Conservation (phyloP, 2,113 vertebrate genomes). For the Laticauda laticaudata region DNA sequence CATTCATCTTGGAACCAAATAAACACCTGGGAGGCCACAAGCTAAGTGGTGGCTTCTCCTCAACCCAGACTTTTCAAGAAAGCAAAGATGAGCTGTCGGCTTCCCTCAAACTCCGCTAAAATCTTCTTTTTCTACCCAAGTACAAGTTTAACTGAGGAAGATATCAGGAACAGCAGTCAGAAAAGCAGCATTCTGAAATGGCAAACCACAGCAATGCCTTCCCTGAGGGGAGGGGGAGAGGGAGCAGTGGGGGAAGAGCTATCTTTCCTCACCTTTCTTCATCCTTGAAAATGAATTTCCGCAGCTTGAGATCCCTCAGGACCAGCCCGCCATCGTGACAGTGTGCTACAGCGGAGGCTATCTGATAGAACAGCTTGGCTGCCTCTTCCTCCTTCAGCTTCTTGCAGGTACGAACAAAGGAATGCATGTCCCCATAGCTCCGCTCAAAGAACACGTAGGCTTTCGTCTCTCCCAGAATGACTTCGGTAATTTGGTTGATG, state of each 20-base stretch:
- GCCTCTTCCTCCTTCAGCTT: slow-evolving; percentile 97
- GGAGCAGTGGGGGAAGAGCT: rapidly evolving
- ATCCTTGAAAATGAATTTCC: slow-evolving; percentile 98
- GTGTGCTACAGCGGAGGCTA: slow-evolving; percentile 94
- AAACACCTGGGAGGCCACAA: background rate
- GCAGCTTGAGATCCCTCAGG: slow-evolving; percentile 95
- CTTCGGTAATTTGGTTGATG: slow-evolving; percentile 98
- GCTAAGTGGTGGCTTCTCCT: background rate
- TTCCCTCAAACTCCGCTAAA: background rate
- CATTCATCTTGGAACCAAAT: background rate
- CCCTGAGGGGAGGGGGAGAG: background rate
- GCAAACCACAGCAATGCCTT: background rate
- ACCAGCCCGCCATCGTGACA: slow-evolving; percentile 97
- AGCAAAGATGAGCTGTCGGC: background rate
- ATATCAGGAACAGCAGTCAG: background rate
- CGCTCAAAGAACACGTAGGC: slow-evolving; percentile 96
- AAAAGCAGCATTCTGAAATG: background rate
- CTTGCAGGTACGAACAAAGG: slow-evolving; percentile 97
- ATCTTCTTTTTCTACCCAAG: background rate
- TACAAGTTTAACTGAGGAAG: background rate
- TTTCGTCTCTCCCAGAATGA: slow-evolving; percentile 92
- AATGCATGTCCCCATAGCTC: slow-evolving; percentile 99
- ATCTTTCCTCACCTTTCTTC: slow-evolving; percentile 86
- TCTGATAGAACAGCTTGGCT: slow-evolving; percentile 95
- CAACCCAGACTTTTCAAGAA: background rate